These are phyloP conservation scores for Thaumatotibia leucotreta DNA, from an alignment of 1,140 invertebrate species.

Conservation along the genomic window DNA sequence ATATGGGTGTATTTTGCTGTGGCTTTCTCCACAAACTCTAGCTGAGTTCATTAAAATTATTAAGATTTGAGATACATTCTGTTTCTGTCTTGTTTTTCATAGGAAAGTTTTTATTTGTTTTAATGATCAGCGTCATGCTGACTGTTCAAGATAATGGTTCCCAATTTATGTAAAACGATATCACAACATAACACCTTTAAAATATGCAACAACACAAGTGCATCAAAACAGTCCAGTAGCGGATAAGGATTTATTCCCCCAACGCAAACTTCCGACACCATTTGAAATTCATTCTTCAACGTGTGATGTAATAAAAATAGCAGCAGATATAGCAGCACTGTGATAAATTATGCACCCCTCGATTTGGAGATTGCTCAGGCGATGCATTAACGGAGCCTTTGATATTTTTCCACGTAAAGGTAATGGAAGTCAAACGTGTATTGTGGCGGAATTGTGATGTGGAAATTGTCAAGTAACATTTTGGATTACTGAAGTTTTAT, in stretches of 20 bases:
- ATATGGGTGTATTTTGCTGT: too few species aligned
- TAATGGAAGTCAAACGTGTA: slow-evolving; percentile 56
- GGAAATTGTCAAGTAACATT: slow-evolving; percentile 1
- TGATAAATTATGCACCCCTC: slow-evolving; percentile 73
- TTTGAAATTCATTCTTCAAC: slow-evolving; percentile 74
- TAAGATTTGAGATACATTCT: too few species aligned
- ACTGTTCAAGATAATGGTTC: too few species aligned
- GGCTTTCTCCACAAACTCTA: too few species aligned
- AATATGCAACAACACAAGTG: slow-evolving; percentile 1
- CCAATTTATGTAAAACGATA: neutral
- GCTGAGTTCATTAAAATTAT: too few species aligned
- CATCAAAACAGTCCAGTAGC: slow-evolving; percentile 26
- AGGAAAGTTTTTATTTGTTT: too few species aligned
- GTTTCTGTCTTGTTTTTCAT: too few species aligned
- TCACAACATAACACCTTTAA: neutral
- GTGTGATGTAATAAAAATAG: slow-evolving; percentile 74
- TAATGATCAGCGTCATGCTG: too few species aligned
- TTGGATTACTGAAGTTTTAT: neutral
- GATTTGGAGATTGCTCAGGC: slow-evolving; percentile 59
- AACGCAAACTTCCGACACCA: slow-evolving; percentile 66
- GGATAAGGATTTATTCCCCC: slow-evolving; percentile 56
- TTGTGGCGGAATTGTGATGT: slow-evolving; percentile 19
- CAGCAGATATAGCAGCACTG: slow-evolving; percentile 53
- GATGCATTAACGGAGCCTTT: slow-evolving; percentile 61
- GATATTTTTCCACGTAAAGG: slow-evolving; percentile 52